Evolutionary conservation across 2,888 invertebrate species (phyloP).

Genomic region (Trimorus sp.): DNA sequence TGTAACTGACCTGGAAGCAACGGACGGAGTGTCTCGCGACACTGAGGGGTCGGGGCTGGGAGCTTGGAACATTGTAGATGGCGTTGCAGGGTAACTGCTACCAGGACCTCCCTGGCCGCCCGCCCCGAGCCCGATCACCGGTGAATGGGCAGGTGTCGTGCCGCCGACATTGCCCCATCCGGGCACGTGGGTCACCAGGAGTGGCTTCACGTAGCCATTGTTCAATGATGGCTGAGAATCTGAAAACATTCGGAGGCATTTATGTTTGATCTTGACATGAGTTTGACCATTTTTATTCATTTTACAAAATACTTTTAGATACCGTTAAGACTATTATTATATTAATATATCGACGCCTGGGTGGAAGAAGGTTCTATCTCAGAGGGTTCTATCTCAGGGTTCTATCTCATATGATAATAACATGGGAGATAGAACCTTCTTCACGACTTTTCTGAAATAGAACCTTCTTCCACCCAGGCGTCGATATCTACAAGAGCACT

Average conservation of each 20-base stretch:
- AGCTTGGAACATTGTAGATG: conserved; percentile 85
- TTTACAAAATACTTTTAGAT: too few species aligned
- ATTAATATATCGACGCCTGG: too few species aligned
- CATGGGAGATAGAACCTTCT: too few species aligned
- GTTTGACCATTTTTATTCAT: too few species aligned
- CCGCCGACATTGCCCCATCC: conserved; percentile 84
- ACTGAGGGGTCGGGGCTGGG: conserved; percentile 86
- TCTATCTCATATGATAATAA: too few species aligned
- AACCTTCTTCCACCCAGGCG: too few species aligned
- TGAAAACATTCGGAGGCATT: conserved; percentile 70
- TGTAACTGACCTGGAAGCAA: conserved; percentile 87
- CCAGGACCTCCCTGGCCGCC: conserved; percentile 81
- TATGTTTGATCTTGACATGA: too few species aligned
- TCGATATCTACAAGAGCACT: too few species aligned
- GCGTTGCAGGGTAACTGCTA: conserved; percentile 85
- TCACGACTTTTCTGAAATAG: too few species aligned
- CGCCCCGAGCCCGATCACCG: conserved; percentile 81
- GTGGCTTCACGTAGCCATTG: conserved; percentile 94
- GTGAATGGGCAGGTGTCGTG: conserved; percentile 79
- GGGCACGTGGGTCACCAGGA: conserved; percentile 92
- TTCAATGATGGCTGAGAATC: conserved; percentile 83
- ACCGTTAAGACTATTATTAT: too few species aligned
- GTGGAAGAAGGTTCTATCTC: too few species aligned
- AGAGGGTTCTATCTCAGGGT: too few species aligned
- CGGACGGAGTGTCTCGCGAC: conserved; percentile 88